phyloP scores from a whole-genome alignment of 2,113 vertebrate species.

The Fregata magnificens region DNA sequence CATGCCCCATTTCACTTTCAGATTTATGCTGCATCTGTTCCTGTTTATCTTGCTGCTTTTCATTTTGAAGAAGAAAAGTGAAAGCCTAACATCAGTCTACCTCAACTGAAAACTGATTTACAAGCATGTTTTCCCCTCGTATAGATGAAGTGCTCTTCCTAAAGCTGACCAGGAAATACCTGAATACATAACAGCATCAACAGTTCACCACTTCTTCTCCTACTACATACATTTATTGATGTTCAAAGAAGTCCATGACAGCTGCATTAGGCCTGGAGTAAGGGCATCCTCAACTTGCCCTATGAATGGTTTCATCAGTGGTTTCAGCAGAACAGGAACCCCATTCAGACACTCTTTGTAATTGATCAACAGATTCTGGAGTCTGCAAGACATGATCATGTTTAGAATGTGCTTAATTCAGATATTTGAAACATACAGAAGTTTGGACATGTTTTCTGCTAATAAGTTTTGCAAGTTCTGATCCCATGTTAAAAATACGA shows the following conservation, averaged over 20 bases:
- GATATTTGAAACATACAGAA: not conserved
- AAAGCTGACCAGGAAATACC: not conserved
- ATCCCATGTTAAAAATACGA: not conserved
- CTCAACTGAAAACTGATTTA: not conserved
- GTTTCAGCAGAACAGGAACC: conserved; percentile 72
- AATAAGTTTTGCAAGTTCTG: not conserved
- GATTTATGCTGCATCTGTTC: not conserved
- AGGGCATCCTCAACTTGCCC: conserved; percentile 72
- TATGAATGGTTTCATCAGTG: conserved; percentile 77
- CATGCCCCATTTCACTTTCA: not conserved
- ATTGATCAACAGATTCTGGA: conserved; percentile 72
- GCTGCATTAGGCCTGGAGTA: conserved; percentile 71
- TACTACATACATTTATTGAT: conserved; percentile 66
- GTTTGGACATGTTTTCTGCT: not conserved
- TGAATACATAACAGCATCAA: not conserved
- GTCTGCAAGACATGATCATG: conserved; percentile 42
- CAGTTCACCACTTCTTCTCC: not conserved
- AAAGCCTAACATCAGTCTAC: not conserved
- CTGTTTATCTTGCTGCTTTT: not conserved
- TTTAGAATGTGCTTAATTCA: not conserved
- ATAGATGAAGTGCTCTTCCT: not conserved
- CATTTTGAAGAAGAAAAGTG: not conserved
- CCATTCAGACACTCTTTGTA: conserved; percentile 49
- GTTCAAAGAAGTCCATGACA: conserved; percentile 79
- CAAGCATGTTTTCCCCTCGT: not conserved